These are phyloP conservation scores for Halictus ligatus DNA, from an alignment of 2,888 invertebrate genomes.

Conservation along the genomic window DNA sequence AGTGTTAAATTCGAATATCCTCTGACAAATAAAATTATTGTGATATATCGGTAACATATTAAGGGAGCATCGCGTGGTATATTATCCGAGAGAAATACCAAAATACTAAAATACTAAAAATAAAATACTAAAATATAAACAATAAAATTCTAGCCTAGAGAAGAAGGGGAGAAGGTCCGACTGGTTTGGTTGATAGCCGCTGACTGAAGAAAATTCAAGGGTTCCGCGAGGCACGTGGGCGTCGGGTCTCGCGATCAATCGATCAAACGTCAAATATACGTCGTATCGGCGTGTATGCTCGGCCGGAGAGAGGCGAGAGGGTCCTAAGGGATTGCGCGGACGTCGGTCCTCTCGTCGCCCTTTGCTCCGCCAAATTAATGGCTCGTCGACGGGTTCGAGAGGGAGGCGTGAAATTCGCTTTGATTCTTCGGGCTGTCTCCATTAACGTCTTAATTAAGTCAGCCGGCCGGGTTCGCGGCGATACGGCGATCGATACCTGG, in stretches of 20 bases:
- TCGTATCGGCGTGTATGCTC: conserved; percentile 41
- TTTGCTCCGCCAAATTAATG: conserved; percentile 62
- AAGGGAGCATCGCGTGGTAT: background rate
- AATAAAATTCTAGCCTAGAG: background rate
- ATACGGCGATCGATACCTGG: conserved; percentile 38
- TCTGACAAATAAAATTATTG: too few relatives aligned
- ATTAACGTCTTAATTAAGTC: conserved; percentile 57
- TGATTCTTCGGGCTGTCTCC: conserved; percentile 46
- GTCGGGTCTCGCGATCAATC: conserved; percentile 56
- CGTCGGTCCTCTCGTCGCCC: conserved; percentile 30
- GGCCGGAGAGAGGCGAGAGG: conserved; percentile 9
- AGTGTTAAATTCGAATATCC: too few relatives aligned
- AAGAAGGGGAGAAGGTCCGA: background rate
- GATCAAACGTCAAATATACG: conserved; percentile 68
- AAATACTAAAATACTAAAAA: too few relatives aligned
- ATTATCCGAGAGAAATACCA: background rate
- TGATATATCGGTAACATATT: too few relatives aligned
- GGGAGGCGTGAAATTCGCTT: conserved; percentile 55
- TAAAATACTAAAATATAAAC: too few relatives aligned
- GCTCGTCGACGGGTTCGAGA: conserved; percentile 41
- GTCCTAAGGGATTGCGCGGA: conserved; percentile 13
- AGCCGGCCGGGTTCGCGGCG: conserved; percentile 22
- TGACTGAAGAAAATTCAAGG: conserved; percentile 34
- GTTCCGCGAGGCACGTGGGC: conserved; percentile 27
- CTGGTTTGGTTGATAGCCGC: background rate